A percentile compares a stretch with the other conserved stretches of the same genome.
Evolutionary conservation across 2,113 vertebrate species (phyloP).

Genomic region (Ciconia maguari): DNA sequence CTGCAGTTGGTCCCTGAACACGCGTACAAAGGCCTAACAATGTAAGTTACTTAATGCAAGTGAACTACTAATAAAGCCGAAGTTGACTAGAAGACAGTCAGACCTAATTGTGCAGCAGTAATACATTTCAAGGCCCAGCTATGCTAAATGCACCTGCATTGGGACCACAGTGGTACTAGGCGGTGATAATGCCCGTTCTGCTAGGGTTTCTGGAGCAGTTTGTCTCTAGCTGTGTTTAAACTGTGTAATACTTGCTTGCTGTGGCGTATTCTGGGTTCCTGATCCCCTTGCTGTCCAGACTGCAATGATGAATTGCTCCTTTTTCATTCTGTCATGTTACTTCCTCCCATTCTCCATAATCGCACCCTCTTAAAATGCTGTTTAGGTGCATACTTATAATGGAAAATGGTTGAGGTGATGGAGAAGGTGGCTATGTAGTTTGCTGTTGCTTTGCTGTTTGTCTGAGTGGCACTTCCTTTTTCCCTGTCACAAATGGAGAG

Average conservation of each 20-base stretch:
- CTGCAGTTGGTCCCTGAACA: background rate
- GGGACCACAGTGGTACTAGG: background rate
- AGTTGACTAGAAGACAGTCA: background rate
- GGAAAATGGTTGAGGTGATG: background rate
- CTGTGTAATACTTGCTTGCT: background rate
- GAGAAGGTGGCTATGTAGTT: background rate
- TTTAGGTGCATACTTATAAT: background rate
- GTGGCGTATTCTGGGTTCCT: background rate
- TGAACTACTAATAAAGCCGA: background rate
- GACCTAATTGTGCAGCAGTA: background rate
- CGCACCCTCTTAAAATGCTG: background rate
- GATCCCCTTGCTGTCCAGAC: background rate
- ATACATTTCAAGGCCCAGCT: background rate
- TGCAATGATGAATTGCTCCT: background rate
- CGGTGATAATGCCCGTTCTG: background rate
- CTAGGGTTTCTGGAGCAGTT: background rate
- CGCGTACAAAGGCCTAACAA: background rate
- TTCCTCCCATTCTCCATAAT: background rate
- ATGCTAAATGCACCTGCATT: background rate
- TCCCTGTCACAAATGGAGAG: background rate
- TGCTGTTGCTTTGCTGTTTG: background rate
- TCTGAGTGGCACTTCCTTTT: background rate
- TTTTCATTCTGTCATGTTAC: background rate
- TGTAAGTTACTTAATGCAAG: background rate
- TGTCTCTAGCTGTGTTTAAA: background rate